Base-by-base conservation (phyloP, 2,888 invertebrate species). In the Cerastoderma edule region DNA sequence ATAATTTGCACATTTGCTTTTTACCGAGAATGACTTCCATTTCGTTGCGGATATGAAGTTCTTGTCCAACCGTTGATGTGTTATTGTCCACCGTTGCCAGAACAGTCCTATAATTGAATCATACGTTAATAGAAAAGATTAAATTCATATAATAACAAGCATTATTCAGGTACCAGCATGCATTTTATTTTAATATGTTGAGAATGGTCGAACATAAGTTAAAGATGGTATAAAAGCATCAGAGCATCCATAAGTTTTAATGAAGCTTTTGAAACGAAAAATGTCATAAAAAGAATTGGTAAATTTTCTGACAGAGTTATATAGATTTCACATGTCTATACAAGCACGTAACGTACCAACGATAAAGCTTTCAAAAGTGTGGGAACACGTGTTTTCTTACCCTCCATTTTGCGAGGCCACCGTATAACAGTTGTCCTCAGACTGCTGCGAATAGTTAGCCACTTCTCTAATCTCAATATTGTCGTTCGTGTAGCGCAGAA, bases 21-120 rank as follows among this genome's bases (percentile, higher is more conserved):
- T 70, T 76, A 16, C 82, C 82, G 2, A 82, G 63, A 1, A 82
- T 67, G 2, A 82, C 76, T 54, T 82, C 82, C 78, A 82, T 82
- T 66, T 82, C 82, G 13, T 72, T 66, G 35, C 75, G 44, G 6
- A 82, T 74, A 39, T 74, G 60, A 5, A 67, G 56, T 19, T 75
- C 76, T 16, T 72, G 72, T 16, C 71, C 69, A 13, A 63, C 53
- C 4, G 68, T 67, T 32, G 73, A 79, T 10, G 77, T 65, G n/a
- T 72, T 33, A 28, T 75, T 71, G 56, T 79, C 77, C 2, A 82
- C 82, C 5, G 79, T 79, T 8, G 82, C 82, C 28, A 82, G 64
- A 24, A 82, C 71, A 19, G 82, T 82, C 35, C 82, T 82, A 72
- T 13, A 66, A 74, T 57, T n/a, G n/a, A n/a, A n/a, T n/a, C n/a